Evolutionary conservation across 53 echinoderm and acorn worm species (phyloP), one percentile per base, ranked within the genome.

Genomic region (Crossaster papposus): DNA sequence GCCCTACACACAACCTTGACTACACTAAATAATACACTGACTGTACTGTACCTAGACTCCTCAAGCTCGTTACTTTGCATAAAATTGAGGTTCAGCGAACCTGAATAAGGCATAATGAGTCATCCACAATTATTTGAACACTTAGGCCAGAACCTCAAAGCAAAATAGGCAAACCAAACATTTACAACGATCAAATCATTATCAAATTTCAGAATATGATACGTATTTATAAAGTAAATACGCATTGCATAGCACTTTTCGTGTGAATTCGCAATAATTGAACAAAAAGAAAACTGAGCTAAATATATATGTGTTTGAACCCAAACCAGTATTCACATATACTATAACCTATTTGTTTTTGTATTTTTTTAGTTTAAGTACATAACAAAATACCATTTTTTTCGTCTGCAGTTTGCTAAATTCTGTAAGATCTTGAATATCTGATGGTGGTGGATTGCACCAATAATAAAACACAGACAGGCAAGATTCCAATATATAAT

Each of bases 21-120:
- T 32, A 62, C 22, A 58, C 22, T 6, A 18, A 33, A 9, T n/a
- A 81, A 33, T 63, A 81, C 58, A 58, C 51, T 44, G 34, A 81
- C 63, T 31, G 12, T 55, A 58, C 32, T 23, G n/a, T n/a, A n/a
- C n/a, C n/a, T n/a, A n/a, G 2, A 52, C 31, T 62, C 34, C 37
- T 34, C 4, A 51, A 54, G 51, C 51, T 31, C 1, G 18, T 77
- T 37, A 83, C 87, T 87, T 87, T 87, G 87, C 87, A 87, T 87
- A 87, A 52, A 77, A 87, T 77, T 58, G 22, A 63, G 87, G 87
- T 62, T 63, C 87, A 1, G 0, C 6, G 77, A 87, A 77, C 87
- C 87, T 62, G 44, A 76, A 55, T 75, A 87, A 87, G 87, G 87
- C 87, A 87, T 87, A 77, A 76, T 31, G 54, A 29, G 24, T 51